These are phyloP conservation scores for Podarcis cretensis DNA, from an alignment of 2,113 vertebrate genomes.

Conservation along the genomic window DNA sequence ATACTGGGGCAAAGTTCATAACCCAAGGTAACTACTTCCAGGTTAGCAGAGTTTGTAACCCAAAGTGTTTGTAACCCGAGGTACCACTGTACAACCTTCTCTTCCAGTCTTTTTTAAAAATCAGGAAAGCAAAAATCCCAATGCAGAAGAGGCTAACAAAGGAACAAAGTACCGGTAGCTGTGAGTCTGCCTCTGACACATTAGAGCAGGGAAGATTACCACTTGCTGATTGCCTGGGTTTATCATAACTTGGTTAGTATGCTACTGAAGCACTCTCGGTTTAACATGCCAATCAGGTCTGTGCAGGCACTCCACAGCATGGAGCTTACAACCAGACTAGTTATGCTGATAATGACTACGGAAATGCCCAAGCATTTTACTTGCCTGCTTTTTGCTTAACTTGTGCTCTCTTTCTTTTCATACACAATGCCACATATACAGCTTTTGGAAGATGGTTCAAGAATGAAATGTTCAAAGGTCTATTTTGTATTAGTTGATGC, in stretches of 20 bases:
- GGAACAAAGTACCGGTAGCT: slow-evolving; percentile 58
- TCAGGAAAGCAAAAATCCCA: slow-evolving; percentile 74
- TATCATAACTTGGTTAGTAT: slow-evolving; percentile 75
- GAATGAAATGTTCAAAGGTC: slow-evolving; percentile 29
- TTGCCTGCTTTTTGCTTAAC: slow-evolving; percentile 32
- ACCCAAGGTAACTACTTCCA: too few species aligned
- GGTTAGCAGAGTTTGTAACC: too few species aligned
- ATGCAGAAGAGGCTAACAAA: slow-evolving; percentile 64
- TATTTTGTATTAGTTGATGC: slow-evolving; percentile 46
- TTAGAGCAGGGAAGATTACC: slow-evolving; percentile 60
- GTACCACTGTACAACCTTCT: slow-evolving; percentile 54
- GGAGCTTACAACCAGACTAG: slow-evolving; percentile 53
- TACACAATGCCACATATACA: slow-evolving; percentile 35
- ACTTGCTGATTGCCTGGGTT: slow-evolving; percentile 66
- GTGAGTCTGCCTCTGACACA: slow-evolving; percentile 40
- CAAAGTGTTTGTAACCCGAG: too few species aligned
- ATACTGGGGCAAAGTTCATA: too few species aligned
- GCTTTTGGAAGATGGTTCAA: slow-evolving; percentile 40
- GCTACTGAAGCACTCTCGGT: slow-evolving; percentile 68
- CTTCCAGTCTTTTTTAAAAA: slow-evolving; percentile 73
- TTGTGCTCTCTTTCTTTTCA: background rate
- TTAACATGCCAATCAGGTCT: slow-evolving; percentile 76
- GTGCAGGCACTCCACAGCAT: slow-evolving; percentile 63
- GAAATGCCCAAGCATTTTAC: slow-evolving; percentile 24
- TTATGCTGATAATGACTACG: slow-evolving; percentile 34